A percentile compares a stretch with the other conserved stretches of the same genome.
These are phyloP conservation scores for Orthonychiurus folsomi DNA, from an alignment of 2,888 invertebrate species.

Conservation along the genomic window DNA sequence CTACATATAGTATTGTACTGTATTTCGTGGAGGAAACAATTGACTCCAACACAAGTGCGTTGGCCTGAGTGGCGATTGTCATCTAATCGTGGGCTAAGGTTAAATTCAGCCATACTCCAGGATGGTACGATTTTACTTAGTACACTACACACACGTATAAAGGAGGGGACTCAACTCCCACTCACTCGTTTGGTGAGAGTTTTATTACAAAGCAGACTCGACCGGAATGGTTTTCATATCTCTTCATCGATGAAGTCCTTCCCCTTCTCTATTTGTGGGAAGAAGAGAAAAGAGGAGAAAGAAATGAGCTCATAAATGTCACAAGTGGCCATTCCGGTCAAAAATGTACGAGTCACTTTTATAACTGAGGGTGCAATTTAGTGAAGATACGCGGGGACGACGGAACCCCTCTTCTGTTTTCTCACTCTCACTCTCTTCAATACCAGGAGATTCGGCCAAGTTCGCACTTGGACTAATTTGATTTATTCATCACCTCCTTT, in stretches of 20 bases:
- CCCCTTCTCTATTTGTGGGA: neutral
- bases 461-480: neutral
- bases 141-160: too few species aligned
- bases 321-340: slow-evolving; percentile 1
- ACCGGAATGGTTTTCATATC: neutral
- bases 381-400: too few species aligned
- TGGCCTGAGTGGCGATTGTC: too few species aligned
- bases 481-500: neutral
- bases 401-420: neutral
- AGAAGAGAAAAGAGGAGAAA: neutral
- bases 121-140: too few species aligned
- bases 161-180: too few species aligned
- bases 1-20: too few species aligned
- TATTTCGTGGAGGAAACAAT: too few species aligned
- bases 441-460: neutral
- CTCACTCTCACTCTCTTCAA: neutral
- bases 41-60: too few species aligned
- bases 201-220: neutral
- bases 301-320: slow-evolving; percentile 1
- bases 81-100: too few species aligned
- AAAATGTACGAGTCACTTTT: neutral
- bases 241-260: neutral
- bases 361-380: neutral
- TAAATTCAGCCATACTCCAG: too few species aligned
- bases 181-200: neutral